Conservation (phyloP, 2,888 invertebrate species). For the Drosophila atripex region DNA sequence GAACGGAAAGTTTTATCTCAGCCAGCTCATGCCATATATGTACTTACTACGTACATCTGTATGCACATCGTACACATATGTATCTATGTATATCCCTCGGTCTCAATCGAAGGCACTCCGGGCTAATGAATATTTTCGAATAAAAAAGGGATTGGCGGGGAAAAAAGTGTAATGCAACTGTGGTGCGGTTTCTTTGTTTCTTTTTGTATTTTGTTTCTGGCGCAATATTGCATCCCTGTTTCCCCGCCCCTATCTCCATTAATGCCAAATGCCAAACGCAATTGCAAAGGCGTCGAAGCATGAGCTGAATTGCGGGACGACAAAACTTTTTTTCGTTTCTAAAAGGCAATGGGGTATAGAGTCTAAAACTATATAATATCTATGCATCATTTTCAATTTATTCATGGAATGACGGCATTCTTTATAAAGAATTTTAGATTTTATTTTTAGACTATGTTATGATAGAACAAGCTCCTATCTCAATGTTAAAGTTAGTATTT, state of each 20-base stretch:
- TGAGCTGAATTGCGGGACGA: slow-evolving; percentile 64
- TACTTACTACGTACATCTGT: neutral
- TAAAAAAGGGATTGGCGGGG: slow-evolving; percentile 5
- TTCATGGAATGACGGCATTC: neutral
- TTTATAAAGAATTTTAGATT: no score
- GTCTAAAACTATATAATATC: neutral
- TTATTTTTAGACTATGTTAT: neutral
- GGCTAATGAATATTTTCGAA: slow-evolving; percentile 72
- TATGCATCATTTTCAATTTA: neutral
- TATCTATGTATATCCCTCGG: neutral
- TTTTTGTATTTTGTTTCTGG: slow-evolving; percentile 31
- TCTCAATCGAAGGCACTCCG: slow-evolving; percentile 38
- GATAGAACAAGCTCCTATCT: no score
- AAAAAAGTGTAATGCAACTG: slow-evolving; percentile 51
- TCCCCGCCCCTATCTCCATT: slow-evolving; percentile 37
- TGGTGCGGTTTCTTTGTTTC: slow-evolving; percentile 62
- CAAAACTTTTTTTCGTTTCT: slow-evolving; percentile 44
- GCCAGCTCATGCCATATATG: slow-evolving; percentile 5
- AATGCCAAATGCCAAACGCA: slow-evolving; percentile 72
- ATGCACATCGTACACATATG: neutral
- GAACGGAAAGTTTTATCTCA: slow-evolving; percentile 54
- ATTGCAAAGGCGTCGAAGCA: slow-evolving; percentile 76
- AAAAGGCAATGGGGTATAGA: neutral
- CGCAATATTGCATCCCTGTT: slow-evolving; percentile 10
- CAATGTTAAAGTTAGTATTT: no score